phyloP scores from a whole-genome alignment of 1,140 invertebrate species.

The Rhizoglyphus robini region DNA sequence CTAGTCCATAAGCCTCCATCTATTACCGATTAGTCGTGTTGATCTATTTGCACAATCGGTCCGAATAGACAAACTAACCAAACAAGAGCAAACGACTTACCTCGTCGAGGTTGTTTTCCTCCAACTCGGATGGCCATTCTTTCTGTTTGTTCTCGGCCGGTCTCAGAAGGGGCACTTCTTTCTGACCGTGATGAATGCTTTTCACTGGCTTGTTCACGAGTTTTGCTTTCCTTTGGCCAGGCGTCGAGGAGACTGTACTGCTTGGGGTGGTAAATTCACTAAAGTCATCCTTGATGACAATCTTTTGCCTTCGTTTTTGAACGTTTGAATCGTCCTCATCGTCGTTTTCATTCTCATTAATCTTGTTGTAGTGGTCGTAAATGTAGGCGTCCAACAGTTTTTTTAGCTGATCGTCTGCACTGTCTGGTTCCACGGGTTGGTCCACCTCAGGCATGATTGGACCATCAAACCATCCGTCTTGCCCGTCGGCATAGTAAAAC shows the following conservation, averaged over 20 bases:
- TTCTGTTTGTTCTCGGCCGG: neutral
- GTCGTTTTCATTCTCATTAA: neutral
- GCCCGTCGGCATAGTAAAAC: too few species aligned
- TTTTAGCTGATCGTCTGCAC: neutral
- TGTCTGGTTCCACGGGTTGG: neutral
- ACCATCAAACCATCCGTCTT: neutral
- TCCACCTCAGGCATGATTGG: neutral
- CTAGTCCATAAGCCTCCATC: too few species aligned
- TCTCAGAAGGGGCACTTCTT: neutral
- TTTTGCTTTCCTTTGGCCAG: neutral
- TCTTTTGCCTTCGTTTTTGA: neutral
- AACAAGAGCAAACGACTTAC: too few species aligned
- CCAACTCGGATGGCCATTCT: constrained; percentile 17
- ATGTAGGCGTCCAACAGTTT: neutral
- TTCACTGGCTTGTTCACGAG: neutral
- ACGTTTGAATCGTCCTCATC: neutral
- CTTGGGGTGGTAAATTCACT: neutral
- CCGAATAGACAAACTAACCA: too few species aligned
- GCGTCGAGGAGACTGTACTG: too few species aligned
- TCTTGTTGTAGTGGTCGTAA: neutral
- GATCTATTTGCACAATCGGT: too few species aligned
- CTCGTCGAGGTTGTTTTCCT: too few species aligned
- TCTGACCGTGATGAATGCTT: neutral
- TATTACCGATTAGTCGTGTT: too few species aligned
- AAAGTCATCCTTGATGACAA: neutral